These are phyloP conservation scores for Lamprotornis superbus DNA, from an alignment of 2,113 vertebrate genomes.

Conservation along the genomic window DNA sequence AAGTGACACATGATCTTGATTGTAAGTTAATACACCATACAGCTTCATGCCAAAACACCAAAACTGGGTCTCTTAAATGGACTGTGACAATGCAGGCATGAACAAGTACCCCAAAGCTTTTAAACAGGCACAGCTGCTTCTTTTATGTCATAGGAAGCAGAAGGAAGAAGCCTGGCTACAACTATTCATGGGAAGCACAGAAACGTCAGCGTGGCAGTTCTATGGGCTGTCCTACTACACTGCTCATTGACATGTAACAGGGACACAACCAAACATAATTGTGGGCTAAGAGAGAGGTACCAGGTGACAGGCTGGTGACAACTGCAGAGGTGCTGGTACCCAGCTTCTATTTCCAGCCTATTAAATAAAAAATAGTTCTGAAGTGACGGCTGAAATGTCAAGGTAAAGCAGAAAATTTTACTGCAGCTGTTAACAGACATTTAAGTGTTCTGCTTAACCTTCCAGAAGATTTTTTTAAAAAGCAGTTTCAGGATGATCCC, in stretches of 20 bases:
- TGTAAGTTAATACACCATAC: background rate
- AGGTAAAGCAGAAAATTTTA: background rate
- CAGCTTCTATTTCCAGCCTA: background rate
- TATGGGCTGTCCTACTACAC: background rate
- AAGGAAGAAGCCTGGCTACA: background rate
- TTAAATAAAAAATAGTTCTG: background rate
- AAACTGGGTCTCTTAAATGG: background rate
- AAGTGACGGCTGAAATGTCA: background rate
- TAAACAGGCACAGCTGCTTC: background rate
- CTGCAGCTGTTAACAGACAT: background rate
- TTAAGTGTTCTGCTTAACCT: background rate
- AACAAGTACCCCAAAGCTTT: background rate
- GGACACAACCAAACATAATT: background rate
- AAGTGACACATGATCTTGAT: background rate
- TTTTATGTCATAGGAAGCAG: background rate
- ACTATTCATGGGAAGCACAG: background rate
- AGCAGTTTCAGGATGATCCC: background rate
- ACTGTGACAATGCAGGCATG: background rate
- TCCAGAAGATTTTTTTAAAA: background rate
- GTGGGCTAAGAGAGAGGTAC: background rate
- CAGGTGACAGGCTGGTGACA: background rate
- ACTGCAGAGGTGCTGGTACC: background rate
- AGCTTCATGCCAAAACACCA: background rate
- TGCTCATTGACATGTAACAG: background rate
- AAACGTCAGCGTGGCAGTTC: background rate